Conservation (phyloP, 2,888 invertebrate genomes). For the Nesidiocoris tenuis region DNA sequence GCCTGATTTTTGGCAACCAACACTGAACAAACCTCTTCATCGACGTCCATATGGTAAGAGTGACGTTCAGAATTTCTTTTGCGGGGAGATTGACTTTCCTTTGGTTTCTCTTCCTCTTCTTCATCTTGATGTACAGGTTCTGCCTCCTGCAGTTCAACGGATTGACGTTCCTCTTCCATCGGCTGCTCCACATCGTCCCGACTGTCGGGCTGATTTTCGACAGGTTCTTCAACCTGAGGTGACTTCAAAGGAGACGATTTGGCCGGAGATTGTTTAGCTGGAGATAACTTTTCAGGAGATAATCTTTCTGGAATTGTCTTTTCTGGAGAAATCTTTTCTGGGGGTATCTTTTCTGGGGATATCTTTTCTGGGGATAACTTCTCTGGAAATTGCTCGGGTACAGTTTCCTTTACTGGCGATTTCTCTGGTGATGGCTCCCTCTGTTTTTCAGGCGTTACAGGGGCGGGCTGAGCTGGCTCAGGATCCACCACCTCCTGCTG, state of each 20-base stretch:
- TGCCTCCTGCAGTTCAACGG: background rate
- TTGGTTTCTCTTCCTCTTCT: slow-evolving; percentile 6
- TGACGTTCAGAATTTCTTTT: background rate
- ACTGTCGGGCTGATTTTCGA: too few relatives aligned
- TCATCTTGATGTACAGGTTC: background rate
- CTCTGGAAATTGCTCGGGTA: background rate
- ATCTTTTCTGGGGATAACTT: background rate
- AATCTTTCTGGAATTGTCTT: background rate
- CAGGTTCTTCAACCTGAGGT: too few relatives aligned
- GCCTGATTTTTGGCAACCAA: too few relatives aligned
- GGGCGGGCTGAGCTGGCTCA: slow-evolving; percentile 7
- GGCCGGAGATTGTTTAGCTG: too few relatives aligned
- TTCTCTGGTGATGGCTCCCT: slow-evolving; percentile 5
- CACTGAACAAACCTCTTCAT: background rate
- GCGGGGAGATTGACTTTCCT: background rate
- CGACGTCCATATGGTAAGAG: slow-evolving; percentile 19
- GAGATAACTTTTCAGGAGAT: background rate
- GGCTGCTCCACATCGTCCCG: background rate
- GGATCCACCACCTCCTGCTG: slow-evolving; percentile 20
- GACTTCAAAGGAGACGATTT: background rate
- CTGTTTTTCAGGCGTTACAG: background rate
- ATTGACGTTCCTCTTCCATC: background rate
- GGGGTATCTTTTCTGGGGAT: background rate
- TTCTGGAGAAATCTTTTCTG: slow-evolving; percentile 4
- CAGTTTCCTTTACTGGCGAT: background rate